phyloP scores from a whole-genome alignment of 2,797 vertebrate species.

The Varecia variegata region DNA sequence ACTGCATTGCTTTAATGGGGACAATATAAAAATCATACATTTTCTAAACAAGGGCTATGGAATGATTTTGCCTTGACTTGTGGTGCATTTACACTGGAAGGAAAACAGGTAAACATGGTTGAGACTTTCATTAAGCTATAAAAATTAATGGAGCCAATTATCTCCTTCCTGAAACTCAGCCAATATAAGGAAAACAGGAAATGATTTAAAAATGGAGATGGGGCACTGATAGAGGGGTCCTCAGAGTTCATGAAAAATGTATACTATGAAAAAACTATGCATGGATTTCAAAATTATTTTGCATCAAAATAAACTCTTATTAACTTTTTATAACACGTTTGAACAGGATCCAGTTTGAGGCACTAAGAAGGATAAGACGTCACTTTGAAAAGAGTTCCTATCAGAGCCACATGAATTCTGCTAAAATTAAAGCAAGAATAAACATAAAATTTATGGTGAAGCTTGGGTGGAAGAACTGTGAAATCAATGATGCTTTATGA shows the following conservation, averaged over 20 bases:
- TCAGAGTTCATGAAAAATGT: no score
- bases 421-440: no score
- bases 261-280: no score
- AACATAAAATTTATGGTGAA: no score
- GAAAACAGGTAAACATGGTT: conserved; percentile 60
- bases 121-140: conserved; percentile 64
- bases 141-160: conserved; percentile 67
- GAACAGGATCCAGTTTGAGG: not conserved
- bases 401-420: no score
- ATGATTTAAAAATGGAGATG: conserved; percentile 42
- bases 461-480: no score
- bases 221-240: not conserved
- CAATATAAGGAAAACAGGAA: conserved; percentile 41
- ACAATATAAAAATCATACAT: conserved; percentile 68
- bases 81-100: conserved; percentile 37
- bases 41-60: conserved; percentile 60
- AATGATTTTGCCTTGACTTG: conserved; percentile 54
- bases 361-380: no score
- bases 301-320: no score
- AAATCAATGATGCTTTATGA: no score
- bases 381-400: no score
- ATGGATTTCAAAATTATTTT: no score
- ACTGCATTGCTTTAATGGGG: conserved; percentile 57
- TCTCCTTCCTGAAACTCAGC: conserved; percentile 53
- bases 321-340: no score